These are phyloP conservation scores for Sinotaia quadrata DNA, from an alignment of 2,888 invertebrate genomes.

Conservation along the genomic window DNA sequence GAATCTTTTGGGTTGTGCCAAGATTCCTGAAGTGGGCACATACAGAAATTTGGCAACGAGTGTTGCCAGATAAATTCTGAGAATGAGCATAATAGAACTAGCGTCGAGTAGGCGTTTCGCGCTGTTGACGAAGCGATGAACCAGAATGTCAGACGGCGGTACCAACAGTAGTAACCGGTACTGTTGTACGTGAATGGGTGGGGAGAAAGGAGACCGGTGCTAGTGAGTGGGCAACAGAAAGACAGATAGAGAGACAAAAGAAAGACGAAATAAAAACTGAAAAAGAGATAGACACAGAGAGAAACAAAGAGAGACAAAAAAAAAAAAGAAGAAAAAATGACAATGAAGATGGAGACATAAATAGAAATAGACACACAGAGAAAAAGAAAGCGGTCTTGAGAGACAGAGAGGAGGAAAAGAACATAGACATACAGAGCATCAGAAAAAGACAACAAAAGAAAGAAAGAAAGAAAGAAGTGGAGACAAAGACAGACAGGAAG, in stretches of 20 bases:
- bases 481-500: too few relatives aligned
- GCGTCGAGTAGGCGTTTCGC: too few relatives aligned
- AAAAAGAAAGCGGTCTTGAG: not conserved
- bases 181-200: too few relatives aligned
- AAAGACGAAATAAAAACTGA: not conserved
- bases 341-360: not conserved
- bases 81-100: too few relatives aligned
- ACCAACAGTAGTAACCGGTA: too few relatives aligned
- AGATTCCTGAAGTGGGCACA: too few relatives aligned
- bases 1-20: too few relatives aligned
- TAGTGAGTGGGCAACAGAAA: conserved; percentile 3
- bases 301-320: not conserved
- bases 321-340: not conserved
- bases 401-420: not conserved
- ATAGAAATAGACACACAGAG: not conserved
- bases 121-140: too few relatives aligned
- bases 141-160: too few relatives aligned
- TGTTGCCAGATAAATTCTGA: too few relatives aligned
- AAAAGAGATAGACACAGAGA: not conserved
- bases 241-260: not conserved
- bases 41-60: too few relatives aligned
- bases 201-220: not conserved
- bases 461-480: too few relatives aligned
- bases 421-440: not conserved
- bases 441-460: not conserved